phyloP scores from a whole-genome alignment of 2,797 vertebrate genomes.

The Labeo calbasu region DNA sequence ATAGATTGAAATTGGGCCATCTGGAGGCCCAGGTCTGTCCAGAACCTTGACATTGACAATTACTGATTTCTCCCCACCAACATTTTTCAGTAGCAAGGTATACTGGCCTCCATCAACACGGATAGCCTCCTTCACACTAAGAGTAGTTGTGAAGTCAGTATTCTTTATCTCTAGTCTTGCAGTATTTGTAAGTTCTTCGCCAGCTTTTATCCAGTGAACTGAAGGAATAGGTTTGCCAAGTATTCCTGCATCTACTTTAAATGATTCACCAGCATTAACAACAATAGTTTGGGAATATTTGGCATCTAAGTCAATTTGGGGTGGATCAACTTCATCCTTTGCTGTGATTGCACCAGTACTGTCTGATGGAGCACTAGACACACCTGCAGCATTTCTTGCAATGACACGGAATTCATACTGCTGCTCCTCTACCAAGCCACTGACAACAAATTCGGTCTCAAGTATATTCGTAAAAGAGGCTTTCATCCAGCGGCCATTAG shows the following conservation, averaged over 20 bases:
- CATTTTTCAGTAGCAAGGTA: slow-evolving; percentile 90
- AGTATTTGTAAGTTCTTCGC: slow-evolving; percentile 84
- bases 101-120: slow-evolving; percentile 95
- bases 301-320: slow-evolving; percentile 91
- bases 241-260: slow-evolving; percentile 88
- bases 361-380: slow-evolving; percentile 92
- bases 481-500: slow-evolving; percentile 98
- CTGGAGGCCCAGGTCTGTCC: slow-evolving; percentile 95
- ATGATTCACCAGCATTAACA: slow-evolving; percentile 91
- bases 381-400: slow-evolving; percentile 93
- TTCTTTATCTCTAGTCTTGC: slow-evolving; percentile 88
- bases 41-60: slow-evolving; percentile 92
- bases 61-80: slow-evolving; percentile 92
- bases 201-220: slow-evolving; percentile 89
- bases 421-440: slow-evolving; percentile 91
- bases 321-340: slow-evolving; percentile 95
- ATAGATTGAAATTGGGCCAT: slow-evolving; percentile 88
- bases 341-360: slow-evolving; percentile 94
- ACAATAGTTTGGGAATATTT: slow-evolving; percentile 90
- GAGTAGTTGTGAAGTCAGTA: slow-evolving; percentile 87
- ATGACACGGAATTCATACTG: slow-evolving; percentile 96
- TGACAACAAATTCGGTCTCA: slow-evolving; percentile 92
- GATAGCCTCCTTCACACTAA: slow-evolving; percentile 91
- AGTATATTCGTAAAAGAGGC: slow-evolving; percentile 95
- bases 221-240: slow-evolving; percentile 92